Percentiles rank a stretch among this genome's conserved stretches.
These are phyloP conservation scores for Hiodon tergisus DNA, from an alignment of 2,113 vertebrate species.

Conservation along the genomic window DNA sequence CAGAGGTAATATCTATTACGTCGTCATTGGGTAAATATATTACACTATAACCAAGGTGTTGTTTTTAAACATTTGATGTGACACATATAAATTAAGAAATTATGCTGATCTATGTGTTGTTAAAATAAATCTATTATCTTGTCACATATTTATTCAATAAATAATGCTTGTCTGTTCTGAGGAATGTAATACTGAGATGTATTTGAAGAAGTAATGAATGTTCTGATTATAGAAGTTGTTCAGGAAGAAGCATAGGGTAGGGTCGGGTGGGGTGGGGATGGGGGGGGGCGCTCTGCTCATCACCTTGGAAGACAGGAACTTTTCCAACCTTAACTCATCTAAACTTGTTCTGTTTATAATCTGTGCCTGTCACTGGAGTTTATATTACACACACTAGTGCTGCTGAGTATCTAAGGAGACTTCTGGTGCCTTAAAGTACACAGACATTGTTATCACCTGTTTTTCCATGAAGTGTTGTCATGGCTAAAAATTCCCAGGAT, in stretches of 20 bases:
- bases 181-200: background rate
- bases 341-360: slow-evolving; percentile 17
- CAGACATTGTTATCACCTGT: background rate
- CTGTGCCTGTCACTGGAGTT: slow-evolving; percentile 13
- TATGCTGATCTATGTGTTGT: background rate
- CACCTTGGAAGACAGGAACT: background rate
- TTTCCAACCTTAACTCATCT: background rate
- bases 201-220: slow-evolving; percentile 22
- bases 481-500: background rate
- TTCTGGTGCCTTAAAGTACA: background rate
- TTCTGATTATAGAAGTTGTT: slow-evolving; percentile 43
- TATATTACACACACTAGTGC: slow-evolving; percentile 12
- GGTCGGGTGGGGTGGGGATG: background rate
- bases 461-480: slow-evolving; percentile 6
- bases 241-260: slow-evolving; percentile 28
- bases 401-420: slow-evolving; percentile 9
- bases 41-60: too few relatives aligned
- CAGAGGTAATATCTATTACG: slow-evolving; percentile 55
- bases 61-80: background rate
- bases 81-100: background rate
- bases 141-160: background rate
- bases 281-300: slow-evolving; percentile 35
- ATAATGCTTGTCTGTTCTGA: slow-evolving; percentile 1
- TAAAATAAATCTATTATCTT: background rate
- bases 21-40: background rate